Percentiles rank a stretch among this genome's conserved stretches.
These are phyloP conservation scores for Elegia similella DNA, from an alignment of 2,888 invertebrate genomes.

Conservation along the genomic window DNA sequence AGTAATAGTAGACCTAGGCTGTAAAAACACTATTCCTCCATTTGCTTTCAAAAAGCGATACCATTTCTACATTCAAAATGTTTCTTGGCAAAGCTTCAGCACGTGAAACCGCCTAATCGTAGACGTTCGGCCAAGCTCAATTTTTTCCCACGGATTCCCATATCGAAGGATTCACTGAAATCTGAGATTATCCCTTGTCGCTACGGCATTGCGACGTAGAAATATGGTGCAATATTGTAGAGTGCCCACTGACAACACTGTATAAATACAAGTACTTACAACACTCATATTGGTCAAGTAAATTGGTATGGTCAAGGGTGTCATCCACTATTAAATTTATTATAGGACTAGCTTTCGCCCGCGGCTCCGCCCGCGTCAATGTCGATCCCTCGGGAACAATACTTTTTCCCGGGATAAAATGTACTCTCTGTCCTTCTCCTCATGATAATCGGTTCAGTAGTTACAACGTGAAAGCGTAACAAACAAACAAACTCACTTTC, in stretches of 20 bases:
- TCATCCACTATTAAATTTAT: too few species aligned
- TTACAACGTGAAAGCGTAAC: too few species aligned
- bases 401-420: too few species aligned
- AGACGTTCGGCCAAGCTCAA: neutral
- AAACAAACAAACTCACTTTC: too few species aligned
- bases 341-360: too few species aligned
- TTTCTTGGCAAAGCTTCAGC: neutral
- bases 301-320: too few species aligned
- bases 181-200: conserved; percentile 10
- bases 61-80: neutral
- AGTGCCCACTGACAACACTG: conserved; percentile 6
- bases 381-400: too few species aligned
- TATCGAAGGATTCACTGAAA: conserved; percentile 3
- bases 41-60: neutral
- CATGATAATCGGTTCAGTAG: too few species aligned
- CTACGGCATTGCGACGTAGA: conserved; percentile 2
- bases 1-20: too few species aligned
- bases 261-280: neutral
- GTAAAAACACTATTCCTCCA: neutral
- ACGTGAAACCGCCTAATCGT: neutral
- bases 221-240: conserved; percentile 17
- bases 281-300: neutral
- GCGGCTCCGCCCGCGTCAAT: too few species aligned
- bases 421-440: too few species aligned
- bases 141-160: conserved; percentile 5